Percentiles rank a stretch among this genome's conserved stretches.
Evolutionary conservation across 2,888 invertebrate species (phyloP).

Genomic region (Meteorus cinctellus): DNA sequence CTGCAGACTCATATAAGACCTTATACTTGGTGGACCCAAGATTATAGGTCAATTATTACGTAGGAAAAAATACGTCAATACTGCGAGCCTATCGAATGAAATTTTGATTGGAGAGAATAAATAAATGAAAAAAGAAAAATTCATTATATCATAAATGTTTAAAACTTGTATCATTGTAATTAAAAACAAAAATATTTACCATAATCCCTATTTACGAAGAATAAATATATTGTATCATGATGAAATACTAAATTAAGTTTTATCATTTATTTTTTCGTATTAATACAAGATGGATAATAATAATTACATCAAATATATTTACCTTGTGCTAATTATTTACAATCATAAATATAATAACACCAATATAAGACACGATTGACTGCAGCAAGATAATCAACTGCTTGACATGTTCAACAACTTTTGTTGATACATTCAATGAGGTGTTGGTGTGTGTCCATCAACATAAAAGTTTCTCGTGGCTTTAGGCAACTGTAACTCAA

Average conservation of each 20-base stretch:
- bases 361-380: not conserved
- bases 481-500: constrained; percentile 86
- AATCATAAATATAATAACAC: constrained; percentile 13
- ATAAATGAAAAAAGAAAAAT: constrained; percentile 46
- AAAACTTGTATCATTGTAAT: constrained; percentile 71
- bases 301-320: not conserved
- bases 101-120: constrained; percentile 58
- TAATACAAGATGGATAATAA: not conserved
- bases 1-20: constrained; percentile 43
- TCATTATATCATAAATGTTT: constrained; percentile 71
- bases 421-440: constrained; percentile 79
- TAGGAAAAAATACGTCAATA: constrained; percentile 54
- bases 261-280: constrained; percentile 14
- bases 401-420: too few species aligned
- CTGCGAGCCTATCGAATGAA: constrained; percentile 60
- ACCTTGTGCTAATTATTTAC: constrained; percentile 26
- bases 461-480: constrained; percentile 98
- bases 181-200: constrained; percentile 63
- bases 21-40: constrained; percentile 54
- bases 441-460: constrained; percentile 96
- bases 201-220: constrained; percentile 67
- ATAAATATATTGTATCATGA: constrained; percentile 69
- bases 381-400: not conserved
- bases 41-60: constrained; percentile 53
- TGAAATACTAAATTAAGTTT: constrained; percentile 50